Evolutionary conservation across 2,113 vertebrate species (phyloP).

Genomic region (Heloderma charlesbogerti): DNA sequence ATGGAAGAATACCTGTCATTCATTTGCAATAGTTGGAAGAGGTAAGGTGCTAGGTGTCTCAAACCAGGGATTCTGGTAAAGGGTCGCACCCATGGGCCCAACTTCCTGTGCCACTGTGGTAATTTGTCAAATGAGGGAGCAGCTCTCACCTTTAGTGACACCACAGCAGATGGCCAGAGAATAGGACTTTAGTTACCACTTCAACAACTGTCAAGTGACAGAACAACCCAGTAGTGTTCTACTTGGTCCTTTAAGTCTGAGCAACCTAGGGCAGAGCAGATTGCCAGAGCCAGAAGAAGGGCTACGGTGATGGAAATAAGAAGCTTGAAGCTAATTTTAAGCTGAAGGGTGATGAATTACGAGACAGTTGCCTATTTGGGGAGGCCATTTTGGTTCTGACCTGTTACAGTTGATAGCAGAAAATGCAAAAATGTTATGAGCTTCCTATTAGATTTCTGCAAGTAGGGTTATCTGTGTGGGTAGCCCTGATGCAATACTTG

Average conservation of each 20-base stretch:
- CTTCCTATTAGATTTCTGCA: background rate
- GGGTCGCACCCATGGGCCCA: background rate
- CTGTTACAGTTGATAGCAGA: background rate
- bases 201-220: background rate
- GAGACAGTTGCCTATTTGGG: background rate
- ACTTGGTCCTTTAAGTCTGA: background rate
- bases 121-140: background rate
- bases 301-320: conserved; percentile 44
- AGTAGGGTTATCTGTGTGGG: background rate
- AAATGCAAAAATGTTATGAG: background rate
- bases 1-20: conserved; percentile 38
- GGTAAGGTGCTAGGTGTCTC: background rate
- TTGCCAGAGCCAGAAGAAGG: background rate
- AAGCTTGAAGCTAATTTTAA: conserved; percentile 53
- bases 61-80: background rate
- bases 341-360: background rate
- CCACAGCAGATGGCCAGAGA: background rate
- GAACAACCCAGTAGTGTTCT: background rate
- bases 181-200: background rate
- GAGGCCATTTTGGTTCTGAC: background rate
- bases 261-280: background rate
- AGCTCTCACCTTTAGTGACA: background rate
- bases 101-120: no score
- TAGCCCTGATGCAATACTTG: background rate
- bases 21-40: background rate